phyloP scores from a whole-genome alignment of 2,113 vertebrate species.

The Strix aluco region DNA sequence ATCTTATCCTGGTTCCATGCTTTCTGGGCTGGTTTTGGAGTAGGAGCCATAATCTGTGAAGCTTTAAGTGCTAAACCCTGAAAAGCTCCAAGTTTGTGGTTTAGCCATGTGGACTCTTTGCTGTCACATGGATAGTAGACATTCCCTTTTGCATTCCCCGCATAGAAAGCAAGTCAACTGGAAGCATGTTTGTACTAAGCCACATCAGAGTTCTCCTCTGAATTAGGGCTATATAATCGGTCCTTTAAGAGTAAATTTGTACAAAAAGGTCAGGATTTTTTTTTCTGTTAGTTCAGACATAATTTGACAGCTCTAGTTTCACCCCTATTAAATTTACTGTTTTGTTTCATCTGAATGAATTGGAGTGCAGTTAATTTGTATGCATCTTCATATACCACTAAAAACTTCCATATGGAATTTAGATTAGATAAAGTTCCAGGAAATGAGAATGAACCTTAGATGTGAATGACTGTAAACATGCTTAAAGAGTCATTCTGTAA shows the following conservation, averaged over 20 bases:
- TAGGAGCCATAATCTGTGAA: not conserved
- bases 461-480: conserved; percentile 14
- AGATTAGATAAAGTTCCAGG: conserved; percentile 41
- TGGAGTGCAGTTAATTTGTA: conserved; percentile 8
- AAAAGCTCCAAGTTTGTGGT: not conserved
- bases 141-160: not conserved
- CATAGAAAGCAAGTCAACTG: not conserved
- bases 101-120: conserved; percentile 28
- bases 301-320: conserved; percentile 2
- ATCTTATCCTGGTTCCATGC: not conserved
- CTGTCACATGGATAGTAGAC: conserved; percentile 21
- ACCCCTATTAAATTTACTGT: not conserved
- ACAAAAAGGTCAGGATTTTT: not conserved
- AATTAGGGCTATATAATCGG: not conserved
- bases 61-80: not conserved
- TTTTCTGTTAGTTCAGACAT: not conserved
- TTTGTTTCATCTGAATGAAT: conserved; percentile 13
- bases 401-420: conserved; percentile 25
- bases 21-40: not conserved
- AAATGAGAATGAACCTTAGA: conserved; percentile 4
- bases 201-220: conserved; percentile 22
- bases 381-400: not conserved
- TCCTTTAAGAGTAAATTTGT: not conserved
- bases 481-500: not conserved
- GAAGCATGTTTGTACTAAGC: not conserved